These are phyloP conservation scores for Harpegnathos saltator DNA, from an alignment of 1,140 invertebrate species.

Conservation along the genomic window DNA sequence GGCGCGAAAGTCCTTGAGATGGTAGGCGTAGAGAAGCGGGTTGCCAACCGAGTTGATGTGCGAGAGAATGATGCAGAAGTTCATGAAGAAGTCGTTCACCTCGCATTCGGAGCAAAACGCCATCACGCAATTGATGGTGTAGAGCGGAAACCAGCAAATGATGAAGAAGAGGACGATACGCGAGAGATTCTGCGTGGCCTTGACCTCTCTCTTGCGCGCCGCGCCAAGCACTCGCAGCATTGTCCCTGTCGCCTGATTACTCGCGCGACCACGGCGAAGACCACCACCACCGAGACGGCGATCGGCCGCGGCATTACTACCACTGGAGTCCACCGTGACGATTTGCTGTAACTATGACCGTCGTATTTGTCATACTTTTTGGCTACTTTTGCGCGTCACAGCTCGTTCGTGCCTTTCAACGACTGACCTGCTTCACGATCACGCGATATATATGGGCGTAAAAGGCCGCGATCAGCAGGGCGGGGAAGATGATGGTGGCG, in stretches of 20 bases:
- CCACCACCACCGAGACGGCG: constrained; percentile 7
- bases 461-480: constrained; percentile 92
- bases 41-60: constrained; percentile 96
- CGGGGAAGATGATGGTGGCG: constrained; percentile 94
- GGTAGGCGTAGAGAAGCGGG: constrained; percentile 95
- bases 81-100: constrained; percentile 89
- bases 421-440: constrained; percentile 93
- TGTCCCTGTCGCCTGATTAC: constrained; percentile 84
- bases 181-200: constrained; percentile 95
- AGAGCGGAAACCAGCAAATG: constrained; percentile 96
- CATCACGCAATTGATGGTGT: constrained; percentile 95
- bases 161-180: constrained; percentile 97
- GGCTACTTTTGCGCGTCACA: background rate
- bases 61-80: constrained; percentile 94
- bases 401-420: background rate
- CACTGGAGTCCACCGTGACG: constrained; percentile 87
- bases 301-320: constrained; percentile 48
- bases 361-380: constrained; percentile 44
- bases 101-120: constrained; percentile 91
- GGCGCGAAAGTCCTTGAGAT: constrained; percentile 93
- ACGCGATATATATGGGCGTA: constrained; percentile 95
- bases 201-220: constrained; percentile 94
- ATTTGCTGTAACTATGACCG: constrained; percentile 86
- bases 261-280: background rate
- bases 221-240: constrained; percentile 93